A percentile compares a stretch with the other conserved stretches of the same genome.
Conservation (phyloP, 2,113 vertebrate species). For the Callopanchax toddi region DNA sequence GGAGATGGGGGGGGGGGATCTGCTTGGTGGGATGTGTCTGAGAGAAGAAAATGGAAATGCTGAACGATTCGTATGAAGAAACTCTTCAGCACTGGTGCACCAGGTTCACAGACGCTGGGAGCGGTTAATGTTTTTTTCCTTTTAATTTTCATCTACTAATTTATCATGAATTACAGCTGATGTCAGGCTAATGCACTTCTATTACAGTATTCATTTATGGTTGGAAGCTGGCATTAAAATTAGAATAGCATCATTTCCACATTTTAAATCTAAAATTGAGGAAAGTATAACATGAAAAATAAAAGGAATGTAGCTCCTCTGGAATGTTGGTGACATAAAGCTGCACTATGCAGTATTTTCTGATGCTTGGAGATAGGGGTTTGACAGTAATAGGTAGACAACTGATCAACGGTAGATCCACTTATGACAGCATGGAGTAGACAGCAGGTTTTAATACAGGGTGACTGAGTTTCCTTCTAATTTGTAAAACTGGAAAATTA, state of each 20-base stretch:
- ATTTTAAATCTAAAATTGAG: too few species aligned
- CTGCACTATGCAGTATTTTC: too few species aligned
- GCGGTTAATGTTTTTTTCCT: slow-evolving; percentile 4
- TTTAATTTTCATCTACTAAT: slow-evolving; percentile 3
- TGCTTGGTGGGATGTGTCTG: slow-evolving; percentile 19
- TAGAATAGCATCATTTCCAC: too few species aligned
- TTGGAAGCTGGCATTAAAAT: neutral
- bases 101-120: slow-evolving; percentile 4
- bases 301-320: too few species aligned
- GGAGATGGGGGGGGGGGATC: neutral
- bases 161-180: neutral
- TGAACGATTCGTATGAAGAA: slow-evolving; percentile 33
- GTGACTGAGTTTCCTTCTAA: too few species aligned
- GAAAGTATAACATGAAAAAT: neutral
- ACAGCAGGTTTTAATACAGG: too few species aligned
- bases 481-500: too few species aligned
- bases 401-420: too few species aligned
- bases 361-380: too few species aligned
- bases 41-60: slow-evolving; percentile 27
- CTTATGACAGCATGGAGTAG: too few species aligned
- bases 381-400: too few species aligned
- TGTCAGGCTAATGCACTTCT: neutral
- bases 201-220: neutral
- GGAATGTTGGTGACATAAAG: too few species aligned
- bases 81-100: slow-evolving; percentile 10